Conservation (phyloP, 1,140 invertebrate genomes). For the Pentalonia nigronervosa region DNA sequence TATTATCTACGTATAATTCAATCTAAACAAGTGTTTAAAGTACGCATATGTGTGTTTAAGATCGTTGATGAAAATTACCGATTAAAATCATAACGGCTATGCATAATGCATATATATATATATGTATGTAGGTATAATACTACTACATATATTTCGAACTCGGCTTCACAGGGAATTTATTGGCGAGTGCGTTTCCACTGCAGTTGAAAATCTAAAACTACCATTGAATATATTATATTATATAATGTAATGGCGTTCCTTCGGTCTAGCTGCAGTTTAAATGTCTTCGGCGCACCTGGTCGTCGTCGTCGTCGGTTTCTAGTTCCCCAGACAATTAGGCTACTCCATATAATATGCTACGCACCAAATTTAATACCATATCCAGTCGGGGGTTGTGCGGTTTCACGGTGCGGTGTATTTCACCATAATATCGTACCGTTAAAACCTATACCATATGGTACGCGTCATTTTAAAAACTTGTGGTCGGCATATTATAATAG, state of each 20-base stretch:
- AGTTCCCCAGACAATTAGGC: slow-evolving; percentile 48
- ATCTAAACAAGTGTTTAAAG: neutral
- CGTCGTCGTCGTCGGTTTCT: neutral
- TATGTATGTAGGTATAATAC: neutral
- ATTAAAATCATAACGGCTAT: neutral
- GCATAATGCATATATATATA: too few relatives aligned
- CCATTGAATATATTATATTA: neutral
- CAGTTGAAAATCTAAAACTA: neutral
- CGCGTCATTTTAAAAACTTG: slow-evolving; percentile 1
- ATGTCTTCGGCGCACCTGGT: slow-evolving; percentile 22
- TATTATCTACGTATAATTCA: neutral
- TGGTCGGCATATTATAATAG: neutral
- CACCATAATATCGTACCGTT: neutral
- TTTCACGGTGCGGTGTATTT: slow-evolving; percentile 18
- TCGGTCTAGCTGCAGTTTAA: neutral
- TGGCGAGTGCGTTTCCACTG: neutral
- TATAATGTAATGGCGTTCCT: neutral
- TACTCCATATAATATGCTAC: neutral
- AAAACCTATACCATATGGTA: slow-evolving; percentile 47
- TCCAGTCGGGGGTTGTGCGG: slow-evolving; percentile 2
- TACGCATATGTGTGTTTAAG: neutral
- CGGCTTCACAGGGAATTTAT: neutral
- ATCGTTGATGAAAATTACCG: neutral
- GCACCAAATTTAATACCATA: slow-evolving; percentile 8
- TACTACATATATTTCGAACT: neutral